Evolutionary conservation across 2,797 vertebrate genomes (phyloP), one percentile per base, ranked within the genome.

Genomic region (Cossypha niveicapilla): DNA sequence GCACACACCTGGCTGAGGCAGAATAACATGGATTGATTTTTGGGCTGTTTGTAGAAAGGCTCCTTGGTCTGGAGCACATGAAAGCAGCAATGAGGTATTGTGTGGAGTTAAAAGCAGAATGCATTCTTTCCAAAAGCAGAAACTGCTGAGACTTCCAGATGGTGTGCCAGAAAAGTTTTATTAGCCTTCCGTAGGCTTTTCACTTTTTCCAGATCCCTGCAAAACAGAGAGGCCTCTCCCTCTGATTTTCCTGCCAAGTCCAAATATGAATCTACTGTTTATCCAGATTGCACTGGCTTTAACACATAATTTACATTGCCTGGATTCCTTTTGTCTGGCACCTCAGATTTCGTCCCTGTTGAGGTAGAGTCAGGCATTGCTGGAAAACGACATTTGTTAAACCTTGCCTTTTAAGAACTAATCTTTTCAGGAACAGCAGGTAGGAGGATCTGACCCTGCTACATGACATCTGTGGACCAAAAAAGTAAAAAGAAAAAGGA

Each of bases 211-310:
- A 68, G 28, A 62, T 39, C 37, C 16, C n/a, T 80, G 73, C 32
- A 84, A 92, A 95, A 94, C 5, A 13, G 22, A 54, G 44, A 13
- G 77, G 73, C 88, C 32, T 37, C 88, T 92, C 63, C 42, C 37
- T 67, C 82, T 80, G 48, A 21, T 30, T 79, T 72, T 89, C 92
- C 61, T 94, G 96, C 94, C 95, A 97, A 96, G 81, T 94, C 89
- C 70, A 86, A 94, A 91, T 92, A n/a, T 80, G 86, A 96, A 82
- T 89, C 56, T 58, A 73, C 41, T 75, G 45, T 92, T 96, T 94
- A 79, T 51, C 53, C 61, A 66, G 90, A 96, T 81, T 88, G 92
- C 48, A 48, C 30, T 42, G 86, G 45, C 53, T 95, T 90, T 65
- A 90, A 80, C 53, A 81, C 42, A 28, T 68, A 51, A 75, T 92